Evolutionary conservation across 2,888 invertebrate species (phyloP).

Genomic region (Apomyelois bistriatella): DNA sequence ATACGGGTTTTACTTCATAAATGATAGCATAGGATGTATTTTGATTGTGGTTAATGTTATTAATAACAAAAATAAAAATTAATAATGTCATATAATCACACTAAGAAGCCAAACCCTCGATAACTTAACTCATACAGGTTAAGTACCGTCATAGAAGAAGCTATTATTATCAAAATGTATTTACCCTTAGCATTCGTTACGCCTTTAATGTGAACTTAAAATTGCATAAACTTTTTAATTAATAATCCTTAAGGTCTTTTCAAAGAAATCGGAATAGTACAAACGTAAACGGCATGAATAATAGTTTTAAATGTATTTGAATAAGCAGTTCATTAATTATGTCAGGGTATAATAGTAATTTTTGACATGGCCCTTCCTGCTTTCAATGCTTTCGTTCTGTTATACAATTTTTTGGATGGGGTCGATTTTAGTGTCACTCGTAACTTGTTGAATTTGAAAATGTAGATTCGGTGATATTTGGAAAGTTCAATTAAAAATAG

Average conservation of each 20-base stretch:
- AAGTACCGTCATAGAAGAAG: not conserved
- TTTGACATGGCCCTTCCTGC: constrained; percentile 78
- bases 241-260: constrained; percentile 62
- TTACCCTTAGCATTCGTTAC: constrained; percentile 52
- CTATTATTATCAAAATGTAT: constrained; percentile 46
- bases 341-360: constrained; percentile 73
- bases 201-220: constrained; percentile 42
- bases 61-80: too few species aligned
- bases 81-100: too few species aligned
- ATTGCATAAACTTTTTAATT: constrained; percentile 70
- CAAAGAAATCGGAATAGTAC: constrained; percentile 71
- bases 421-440: constrained; percentile 23
- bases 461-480: not conserved
- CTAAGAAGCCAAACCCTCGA: not conserved
- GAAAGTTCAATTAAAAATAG: too few species aligned
- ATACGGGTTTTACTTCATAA: too few species aligned
- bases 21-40: too few species aligned
- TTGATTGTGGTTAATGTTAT: too few species aligned
- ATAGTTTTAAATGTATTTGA: constrained; percentile 80
- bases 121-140: not conserved
- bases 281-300: constrained; percentile 78
- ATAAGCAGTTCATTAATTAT: constrained; percentile 79
- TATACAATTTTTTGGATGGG: constrained; percentile 62
- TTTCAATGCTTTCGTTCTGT: constrained; percentile 65
- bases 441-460: constrained; percentile 6